Evolutionary conservation across 2,888 invertebrate genomes (phyloP), one percentile per base, ranked within the genome.

Genomic region (Rhamphomyia laevipes): DNA sequence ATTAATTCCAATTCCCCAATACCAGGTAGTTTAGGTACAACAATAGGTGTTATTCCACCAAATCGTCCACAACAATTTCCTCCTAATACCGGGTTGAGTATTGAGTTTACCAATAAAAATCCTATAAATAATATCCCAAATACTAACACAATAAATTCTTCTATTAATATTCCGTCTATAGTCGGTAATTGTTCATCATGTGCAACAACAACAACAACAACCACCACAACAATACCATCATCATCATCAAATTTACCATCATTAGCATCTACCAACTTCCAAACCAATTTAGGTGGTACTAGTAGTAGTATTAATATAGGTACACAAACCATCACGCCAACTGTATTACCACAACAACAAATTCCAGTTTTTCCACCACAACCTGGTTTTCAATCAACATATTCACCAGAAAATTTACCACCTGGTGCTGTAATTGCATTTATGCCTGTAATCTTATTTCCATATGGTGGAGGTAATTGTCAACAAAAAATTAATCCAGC

Each of bases 371-470:
- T 64, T 53, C 65, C 68, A 17, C 65, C 63, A 51, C 63, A 61
- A 54, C 63, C 65, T 41, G 66, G 66, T 23, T 60, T 63, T 51
- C 66, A 68, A 38, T 63, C 64, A 31, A 64, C 63, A 52, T 64
- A 66, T 53, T 63, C 70, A 46, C 64, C 67, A 31, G 63, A 66
- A 59, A 63, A 66, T 63, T 56, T 72, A 62, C 65, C 81, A 0
- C 77, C 77, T 59, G 81, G 80, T 9, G 69, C 70, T 17, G 74
- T 80, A 13, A 76, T 84, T 43, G 84, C 82, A 44, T 83, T 79
- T 56, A 75, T 84, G 56, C 84, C 84, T 1, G 82, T 84, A 4
- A 74, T 84, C 16, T 82, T 84, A 59, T 74, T 82, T 57, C 84
- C 84, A 2, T 78, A 77, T 60, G 81, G 81, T 59, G 80, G 80